Conservation (phyloP, 1,140 invertebrate species). For the Epicauta chinensis region DNA sequence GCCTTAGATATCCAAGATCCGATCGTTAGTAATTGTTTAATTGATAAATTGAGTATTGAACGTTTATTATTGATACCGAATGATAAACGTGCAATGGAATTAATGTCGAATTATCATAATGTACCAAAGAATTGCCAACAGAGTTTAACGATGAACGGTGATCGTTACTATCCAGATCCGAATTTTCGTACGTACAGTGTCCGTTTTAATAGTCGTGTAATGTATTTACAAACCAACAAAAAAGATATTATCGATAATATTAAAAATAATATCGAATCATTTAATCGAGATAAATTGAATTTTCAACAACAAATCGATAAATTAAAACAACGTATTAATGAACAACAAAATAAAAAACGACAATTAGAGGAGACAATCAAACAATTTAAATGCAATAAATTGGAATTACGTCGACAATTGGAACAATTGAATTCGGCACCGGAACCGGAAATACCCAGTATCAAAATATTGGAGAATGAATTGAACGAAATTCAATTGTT, state of each 20-base stretch:
- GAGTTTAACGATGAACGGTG: constrained; percentile 55
- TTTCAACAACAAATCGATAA: constrained; percentile 18
- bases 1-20: constrained; percentile 66
- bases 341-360: constrained; percentile 6
- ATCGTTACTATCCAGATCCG: constrained; percentile 58
- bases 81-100: constrained; percentile 52
- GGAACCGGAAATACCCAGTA: constrained; percentile 43
- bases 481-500: constrained; percentile 38
- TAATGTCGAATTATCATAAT: constrained; percentile 52
- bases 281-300: constrained; percentile 17
- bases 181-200: constrained; percentile 63
- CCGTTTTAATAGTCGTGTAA: constrained; percentile 36
- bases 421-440: constrained; percentile 23
- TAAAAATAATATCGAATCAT: constrained; percentile 19
- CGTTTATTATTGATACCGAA: constrained; percentile 61
- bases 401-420: constrained; percentile 20
- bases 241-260: constrained; percentile 41
- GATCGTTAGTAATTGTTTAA: constrained; percentile 75
- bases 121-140: constrained; percentile 61
- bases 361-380: constrained; percentile 28
- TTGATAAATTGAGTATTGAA: constrained; percentile 72
- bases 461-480: constrained; percentile 39
- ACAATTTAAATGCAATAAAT: constrained; percentile 18
- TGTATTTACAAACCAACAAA: constrained; percentile 58
- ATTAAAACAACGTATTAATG: constrained; percentile 14